phyloP scores from a whole-genome alignment of 2,888 invertebrate genomes.

The Halictus ligatus region DNA sequence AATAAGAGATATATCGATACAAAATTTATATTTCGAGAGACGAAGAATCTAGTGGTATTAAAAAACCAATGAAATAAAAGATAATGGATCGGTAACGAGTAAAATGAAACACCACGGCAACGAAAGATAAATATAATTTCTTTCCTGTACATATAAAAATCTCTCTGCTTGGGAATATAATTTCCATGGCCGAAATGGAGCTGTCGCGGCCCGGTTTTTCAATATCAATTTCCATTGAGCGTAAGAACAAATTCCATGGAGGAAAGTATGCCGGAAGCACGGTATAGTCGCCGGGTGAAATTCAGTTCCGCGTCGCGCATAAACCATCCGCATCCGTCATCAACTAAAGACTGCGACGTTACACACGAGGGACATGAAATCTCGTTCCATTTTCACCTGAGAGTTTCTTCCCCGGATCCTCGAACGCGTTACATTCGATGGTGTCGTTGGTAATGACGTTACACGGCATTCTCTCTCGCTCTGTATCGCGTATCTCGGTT shows the following conservation, averaged over 20 bases:
- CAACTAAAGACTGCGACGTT: conserved; percentile 8
- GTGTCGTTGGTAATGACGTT: background rate
- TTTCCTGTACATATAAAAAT: background rate
- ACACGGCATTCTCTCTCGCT: background rate
- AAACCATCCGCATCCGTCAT: conserved; percentile 14
- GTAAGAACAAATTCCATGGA: background rate
- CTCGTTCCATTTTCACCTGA: conserved; percentile 11
- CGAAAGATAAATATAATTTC: too few relatives aligned
- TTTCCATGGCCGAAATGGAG: background rate
- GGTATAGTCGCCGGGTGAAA: background rate
- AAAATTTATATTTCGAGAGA: too few relatives aligned
- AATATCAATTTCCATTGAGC: background rate
- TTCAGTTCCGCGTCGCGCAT: background rate
- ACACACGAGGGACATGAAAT: background rate
- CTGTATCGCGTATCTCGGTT: background rate
- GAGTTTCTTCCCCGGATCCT: background rate
- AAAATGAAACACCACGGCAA: background rate
- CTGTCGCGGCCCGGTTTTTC: background rate
- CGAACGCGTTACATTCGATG: conserved; percentile 5
- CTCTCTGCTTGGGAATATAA: background rate
- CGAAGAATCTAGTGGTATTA: background rate
- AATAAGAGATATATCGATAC: too few relatives aligned
- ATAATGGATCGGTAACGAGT: background rate
- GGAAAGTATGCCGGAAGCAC: background rate
- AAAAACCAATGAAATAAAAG: background rate